Conservation (phyloP, 2,888 invertebrate species). For the Parthenolecanium corni region DNA sequence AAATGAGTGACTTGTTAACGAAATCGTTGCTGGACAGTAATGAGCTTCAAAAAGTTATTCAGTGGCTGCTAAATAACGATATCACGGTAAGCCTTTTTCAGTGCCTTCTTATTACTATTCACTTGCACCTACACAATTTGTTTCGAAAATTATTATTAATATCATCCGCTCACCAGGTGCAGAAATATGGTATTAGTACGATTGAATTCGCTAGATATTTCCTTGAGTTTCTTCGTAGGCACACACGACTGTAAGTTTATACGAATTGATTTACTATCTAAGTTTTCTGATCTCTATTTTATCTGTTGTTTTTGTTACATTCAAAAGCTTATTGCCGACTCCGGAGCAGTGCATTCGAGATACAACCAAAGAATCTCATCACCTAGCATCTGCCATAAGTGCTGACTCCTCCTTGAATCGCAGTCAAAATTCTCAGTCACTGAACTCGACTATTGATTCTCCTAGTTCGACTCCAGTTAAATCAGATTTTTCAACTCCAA, state of each 20-base stretch:
- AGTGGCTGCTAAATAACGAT: conserved; percentile 5
- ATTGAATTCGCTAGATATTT: conserved; percentile 10
- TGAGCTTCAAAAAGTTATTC: not conserved
- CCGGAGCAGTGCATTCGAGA: not conserved
- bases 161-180: not conserved
- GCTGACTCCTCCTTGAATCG: not conserved
- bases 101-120: not conserved
- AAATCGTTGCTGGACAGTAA: not conserved
- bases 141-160: not conserved
- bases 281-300: too few relatives aligned
- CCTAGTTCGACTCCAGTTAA: not conserved
- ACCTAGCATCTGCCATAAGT: not conserved
- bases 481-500: conserved; percentile 3
- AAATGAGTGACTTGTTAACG: conserved; percentile 12
- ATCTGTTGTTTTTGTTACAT: not conserved
- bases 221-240: conserved; percentile 15
- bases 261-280: not conserved
- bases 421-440: not conserved
- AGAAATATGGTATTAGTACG: conserved; percentile 4
- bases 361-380: not conserved
- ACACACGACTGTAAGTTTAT: conserved; percentile 16
- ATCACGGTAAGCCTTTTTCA: not conserved
- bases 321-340: conserved; percentile 9
- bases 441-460: not conserved
- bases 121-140: not conserved